Conservation (phyloP, 2,797 vertebrate species). For the Remorina albescens region DNA sequence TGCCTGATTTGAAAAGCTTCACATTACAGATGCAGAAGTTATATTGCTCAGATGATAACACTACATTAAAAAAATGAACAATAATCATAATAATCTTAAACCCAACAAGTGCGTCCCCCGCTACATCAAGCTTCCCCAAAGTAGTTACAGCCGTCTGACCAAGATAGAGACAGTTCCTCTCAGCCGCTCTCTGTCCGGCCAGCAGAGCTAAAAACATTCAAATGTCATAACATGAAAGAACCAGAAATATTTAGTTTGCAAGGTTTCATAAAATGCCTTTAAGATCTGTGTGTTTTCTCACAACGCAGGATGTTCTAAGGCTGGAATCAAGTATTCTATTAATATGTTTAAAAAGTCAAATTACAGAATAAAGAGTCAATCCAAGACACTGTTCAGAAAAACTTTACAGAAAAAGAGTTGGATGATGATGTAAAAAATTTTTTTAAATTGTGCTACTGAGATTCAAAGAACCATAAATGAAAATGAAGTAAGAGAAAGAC, state of each 20-base stretch:
- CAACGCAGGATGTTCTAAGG: not conserved
- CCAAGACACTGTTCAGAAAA: not conserved
- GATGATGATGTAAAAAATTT: not conserved
- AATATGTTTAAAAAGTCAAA: constrained; percentile 2
- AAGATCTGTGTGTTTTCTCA: not conserved
- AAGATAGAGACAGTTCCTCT: not conserved
- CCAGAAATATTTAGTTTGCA: constrained; percentile 7
- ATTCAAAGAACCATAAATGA: not conserved
- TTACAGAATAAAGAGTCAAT: not conserved
- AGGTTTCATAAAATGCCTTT: not conserved
- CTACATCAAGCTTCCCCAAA: not conserved
- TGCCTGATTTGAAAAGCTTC: constrained; percentile 8
- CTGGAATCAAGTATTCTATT: not conserved
- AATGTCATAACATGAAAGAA: not conserved
- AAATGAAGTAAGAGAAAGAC: not conserved
- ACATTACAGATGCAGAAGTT: not conserved
- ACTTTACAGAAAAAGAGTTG: not conserved
- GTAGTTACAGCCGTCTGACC: not conserved
- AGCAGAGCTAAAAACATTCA: not conserved
- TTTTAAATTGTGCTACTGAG: not conserved
- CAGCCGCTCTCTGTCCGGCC: not conserved
- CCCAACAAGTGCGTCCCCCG: not conserved
- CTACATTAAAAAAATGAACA: not conserved
- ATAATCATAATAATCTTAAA: not conserved
- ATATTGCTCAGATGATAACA: not conserved